Percentiles rank a stretch among this genome's conserved stretches.
Evolutionary conservation across 2,797 vertebrate species (phyloP).

Genomic region (Rhinoraja longicauda): DNA sequence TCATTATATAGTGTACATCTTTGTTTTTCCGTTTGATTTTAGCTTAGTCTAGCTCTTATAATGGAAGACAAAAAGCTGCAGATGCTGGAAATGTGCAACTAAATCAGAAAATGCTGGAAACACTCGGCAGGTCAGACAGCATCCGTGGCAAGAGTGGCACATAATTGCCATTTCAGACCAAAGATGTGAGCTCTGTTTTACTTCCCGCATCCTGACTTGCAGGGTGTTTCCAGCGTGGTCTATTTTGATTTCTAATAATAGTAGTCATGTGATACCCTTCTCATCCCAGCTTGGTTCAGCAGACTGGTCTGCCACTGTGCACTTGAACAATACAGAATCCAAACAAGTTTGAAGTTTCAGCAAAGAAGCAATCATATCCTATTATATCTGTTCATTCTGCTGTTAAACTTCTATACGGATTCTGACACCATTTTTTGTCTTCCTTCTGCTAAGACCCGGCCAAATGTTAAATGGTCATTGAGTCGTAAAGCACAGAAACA

Average conservation of each 20-base stretch:
- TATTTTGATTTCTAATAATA: neutral
- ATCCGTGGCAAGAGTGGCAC: no score
- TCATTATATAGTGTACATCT: no score
- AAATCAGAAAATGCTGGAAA: no score
- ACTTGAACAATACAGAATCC: neutral
- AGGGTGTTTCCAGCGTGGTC: no score
- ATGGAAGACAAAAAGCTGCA: no score
- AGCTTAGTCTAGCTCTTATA: neutral
- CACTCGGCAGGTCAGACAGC: no score
- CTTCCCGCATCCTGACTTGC: no score
- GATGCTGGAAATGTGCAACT: no score
- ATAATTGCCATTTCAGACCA: no score
- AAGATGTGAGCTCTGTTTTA: no score
- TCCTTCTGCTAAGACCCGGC: neutral
- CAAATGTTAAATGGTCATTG: neutral
- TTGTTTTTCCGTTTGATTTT: neutral
- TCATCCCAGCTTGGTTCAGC: no score
- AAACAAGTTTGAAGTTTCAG: neutral
- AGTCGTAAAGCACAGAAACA: no score
- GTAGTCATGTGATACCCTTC: neutral
- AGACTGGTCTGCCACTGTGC: neutral
- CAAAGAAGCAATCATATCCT: neutral
- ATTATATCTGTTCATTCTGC: neutral
- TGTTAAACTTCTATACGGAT: neutral
- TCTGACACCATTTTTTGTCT: neutral